Base-by-base conservation (phyloP, 2,888 invertebrate species). In the Apamea anceps region DNA sequence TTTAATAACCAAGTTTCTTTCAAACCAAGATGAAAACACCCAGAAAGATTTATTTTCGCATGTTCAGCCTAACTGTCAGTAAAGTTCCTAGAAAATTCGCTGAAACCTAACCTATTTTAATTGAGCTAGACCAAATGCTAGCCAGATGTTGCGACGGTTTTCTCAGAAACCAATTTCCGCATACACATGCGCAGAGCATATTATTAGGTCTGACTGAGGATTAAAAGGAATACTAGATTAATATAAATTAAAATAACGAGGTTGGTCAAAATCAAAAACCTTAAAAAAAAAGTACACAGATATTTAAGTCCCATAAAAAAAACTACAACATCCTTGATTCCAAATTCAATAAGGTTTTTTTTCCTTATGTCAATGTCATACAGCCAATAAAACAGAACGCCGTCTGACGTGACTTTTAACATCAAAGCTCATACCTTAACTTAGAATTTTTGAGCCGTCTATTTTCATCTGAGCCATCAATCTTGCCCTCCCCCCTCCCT, bases 391-490 rank as follows among this genome's bases (percentile, higher is more conserved):
- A 89, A 84, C 60, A 54, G 28, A 75, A 86, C 81, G 80, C 63
- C 66, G n/a, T 75, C 75, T 86, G 80, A 83, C 80, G 57, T 78
- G 81, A 75, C 72, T 84, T 82, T 82, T 74, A 82, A 86, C 86
- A 88, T 89, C 90, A 87, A 89, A 88, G 88, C 72, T 57, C 67
- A 80, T 82, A 80, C 66, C 81, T 82, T 82, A 88, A 81, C 74
- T 85, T 80, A 85, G 66, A 83, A 70, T 75, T 84, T 89, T 87
- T 82, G 79, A 84, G 60, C 45, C 85, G 68, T 87, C 87, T 89
- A 89, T 89, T 90, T 88, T 80, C 83, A 89, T 90, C 85, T 77
- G 82, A 80, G 87, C 87, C 88, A 89, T 90, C 91, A 88, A 91
- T 91, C 91, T 91, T 82, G 70, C 74, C 82, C 81, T 83, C 70